Evolutionary conservation across 2,113 vertebrate genomes (phyloP), one percentile per base, ranked within the genome.

Genomic region (Pituophis catenifer): DNA sequence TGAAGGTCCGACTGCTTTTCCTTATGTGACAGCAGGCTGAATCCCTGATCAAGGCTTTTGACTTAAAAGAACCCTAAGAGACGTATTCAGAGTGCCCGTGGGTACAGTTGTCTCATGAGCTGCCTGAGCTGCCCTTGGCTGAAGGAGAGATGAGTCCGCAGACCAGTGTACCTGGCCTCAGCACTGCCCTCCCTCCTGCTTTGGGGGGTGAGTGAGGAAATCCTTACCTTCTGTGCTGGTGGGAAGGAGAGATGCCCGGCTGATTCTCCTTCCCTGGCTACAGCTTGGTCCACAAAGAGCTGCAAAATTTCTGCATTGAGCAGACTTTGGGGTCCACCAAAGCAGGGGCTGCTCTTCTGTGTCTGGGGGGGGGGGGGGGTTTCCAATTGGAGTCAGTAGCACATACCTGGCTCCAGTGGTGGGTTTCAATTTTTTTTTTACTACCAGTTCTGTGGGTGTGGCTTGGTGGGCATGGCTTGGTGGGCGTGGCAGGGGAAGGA

Each of bases 311-410:
- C 13, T 1, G n/a, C n/a, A 17, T 7, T 33, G n/a, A 75, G 70
- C 70, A 33, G 70, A 33, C 70, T 33, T 33, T 2, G n/a, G 13
- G 70, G n/a, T 33, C n/a, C n/a, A 19, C 13, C 70, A 33, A 29
- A 17, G 15, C n/a, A 17, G 70, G n/a, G 15, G n/a, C 29, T 19
- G n/a, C 70, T 75, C 70, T 75, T 33, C 13, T 75, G 70, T 17
- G 6, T 33, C 29, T n/a, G 12, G n/a, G 2, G 13, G 2, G 13
- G 0, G 0, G 29, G 13, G 13, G n/a, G 2, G 1, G 2, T 7
- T 50, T 33, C 65, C n/a, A 33, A 7, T 3, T 33, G 65, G 13
- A 12, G n/a, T 33, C 65, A 8, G 65, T 19, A 7, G 13, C n/a
- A 33, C 13, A 19, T 17, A 17, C 52, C 10, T 53, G 52, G 52